phyloP scores from a whole-genome alignment of 1,140 invertebrate species.

The Ptiloglossa arizonensis region DNA sequence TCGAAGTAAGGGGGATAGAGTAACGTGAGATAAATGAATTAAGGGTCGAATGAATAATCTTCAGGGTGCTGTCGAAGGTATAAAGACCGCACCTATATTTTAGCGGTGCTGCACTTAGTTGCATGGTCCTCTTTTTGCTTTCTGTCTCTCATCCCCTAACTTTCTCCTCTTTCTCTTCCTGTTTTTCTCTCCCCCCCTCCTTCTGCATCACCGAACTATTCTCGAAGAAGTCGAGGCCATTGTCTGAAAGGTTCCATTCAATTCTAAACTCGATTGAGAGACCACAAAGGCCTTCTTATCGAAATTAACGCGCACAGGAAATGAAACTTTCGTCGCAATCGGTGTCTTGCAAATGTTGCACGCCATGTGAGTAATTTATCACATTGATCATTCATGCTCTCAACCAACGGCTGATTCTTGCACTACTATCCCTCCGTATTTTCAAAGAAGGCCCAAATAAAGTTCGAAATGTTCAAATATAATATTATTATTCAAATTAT shows the following conservation, averaged over 20 bases:
- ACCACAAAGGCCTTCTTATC: slow-evolving; percentile 67
- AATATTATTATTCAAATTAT: too few relatives aligned
- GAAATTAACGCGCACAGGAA: slow-evolving; percentile 71
- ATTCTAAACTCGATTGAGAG: slow-evolving; percentile 57
- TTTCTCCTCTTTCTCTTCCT: neutral
- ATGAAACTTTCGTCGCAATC: slow-evolving; percentile 64
- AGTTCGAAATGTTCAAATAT: too few relatives aligned
- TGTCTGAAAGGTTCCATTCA: slow-evolving; percentile 74
- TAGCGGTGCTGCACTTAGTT: slow-evolving; percentile 39
- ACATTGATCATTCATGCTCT: too few relatives aligned
- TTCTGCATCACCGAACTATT: slow-evolving; percentile 52
- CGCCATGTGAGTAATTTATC: too few relatives aligned
- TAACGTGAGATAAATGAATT: slow-evolving; percentile 65
- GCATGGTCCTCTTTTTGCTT: slow-evolving; percentile 34
- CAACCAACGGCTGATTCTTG: too few relatives aligned
- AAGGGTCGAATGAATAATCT: slow-evolving; percentile 65
- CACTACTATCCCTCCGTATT: too few relatives aligned
- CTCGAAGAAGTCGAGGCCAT: slow-evolving; percentile 60
- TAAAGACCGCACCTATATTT: slow-evolving; percentile 54
- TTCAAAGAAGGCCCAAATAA: too few relatives aligned
- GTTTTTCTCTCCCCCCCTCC: slow-evolving; percentile 10
- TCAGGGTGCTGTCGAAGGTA: slow-evolving; percentile 39
- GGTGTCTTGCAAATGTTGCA: neutral
- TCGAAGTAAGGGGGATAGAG: slow-evolving; percentile 3
- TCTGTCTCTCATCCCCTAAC: neutral